Conservation (phyloP, 2,888 invertebrate genomes). For the Digitonthophagus gazella region DNA sequence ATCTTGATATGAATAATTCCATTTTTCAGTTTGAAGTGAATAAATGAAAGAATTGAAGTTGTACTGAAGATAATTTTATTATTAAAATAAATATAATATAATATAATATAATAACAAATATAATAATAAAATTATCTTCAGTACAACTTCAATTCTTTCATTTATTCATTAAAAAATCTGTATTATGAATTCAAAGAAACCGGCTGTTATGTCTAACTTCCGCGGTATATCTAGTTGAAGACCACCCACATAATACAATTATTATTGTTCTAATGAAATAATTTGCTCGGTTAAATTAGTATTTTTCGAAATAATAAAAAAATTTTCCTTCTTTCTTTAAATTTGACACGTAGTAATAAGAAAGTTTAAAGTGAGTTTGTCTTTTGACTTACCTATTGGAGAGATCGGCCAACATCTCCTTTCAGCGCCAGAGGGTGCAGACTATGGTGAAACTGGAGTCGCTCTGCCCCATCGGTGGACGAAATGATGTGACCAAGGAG, state of each 20-base stretch:
- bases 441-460: conserved; percentile 57
- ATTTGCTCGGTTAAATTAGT: neutral
- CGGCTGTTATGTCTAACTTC: too few relatives aligned
- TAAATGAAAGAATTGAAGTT: too few relatives aligned
- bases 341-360: neutral
- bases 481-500: conserved; percentile 26
- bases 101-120: too few relatives aligned
- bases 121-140: too few relatives aligned
- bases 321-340: neutral
- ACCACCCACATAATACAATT: neutral
- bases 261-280: neutral
- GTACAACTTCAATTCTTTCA: too few relatives aligned
- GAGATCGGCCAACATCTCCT: conserved; percentile 35
- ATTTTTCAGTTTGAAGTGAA: too few relatives aligned
- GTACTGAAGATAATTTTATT: too few relatives aligned
- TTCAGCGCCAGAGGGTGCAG: conserved; percentile 54
- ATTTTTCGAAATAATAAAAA: neutral
- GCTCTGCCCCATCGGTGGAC: conserved; percentile 53
- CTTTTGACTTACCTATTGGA: conserved; percentile 24
- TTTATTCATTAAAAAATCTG: too few relatives aligned
- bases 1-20: too few relatives aligned
- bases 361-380: neutral
- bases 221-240: neutral
- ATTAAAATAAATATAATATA: too few relatives aligned
- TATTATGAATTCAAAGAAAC: too few relatives aligned